phyloP scores from a whole-genome alignment of 2,888 invertebrate genomes.

The Clunio marinus region DNA sequence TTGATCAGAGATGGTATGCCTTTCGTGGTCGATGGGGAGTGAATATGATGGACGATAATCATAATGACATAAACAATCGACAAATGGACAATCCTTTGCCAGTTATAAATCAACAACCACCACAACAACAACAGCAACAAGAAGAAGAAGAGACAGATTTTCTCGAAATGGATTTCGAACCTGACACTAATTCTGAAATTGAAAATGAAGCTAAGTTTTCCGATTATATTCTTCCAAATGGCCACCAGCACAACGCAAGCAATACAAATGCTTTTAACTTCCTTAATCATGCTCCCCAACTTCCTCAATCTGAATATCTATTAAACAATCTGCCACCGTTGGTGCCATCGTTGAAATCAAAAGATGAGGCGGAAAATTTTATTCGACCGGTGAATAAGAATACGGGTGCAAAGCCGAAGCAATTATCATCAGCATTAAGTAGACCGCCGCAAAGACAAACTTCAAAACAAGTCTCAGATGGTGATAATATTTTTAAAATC shows the following conservation, averaged over 20 bases:
- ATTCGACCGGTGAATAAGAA: not conserved
- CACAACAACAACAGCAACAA: slow-evolving; percentile 2
- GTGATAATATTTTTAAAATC: slow-evolving; percentile 24
- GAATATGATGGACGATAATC: slow-evolving; percentile 9
- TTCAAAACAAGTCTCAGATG: not conserved
- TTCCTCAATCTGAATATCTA: not conserved
- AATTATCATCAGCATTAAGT: too few species aligned
- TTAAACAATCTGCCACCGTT: not conserved
- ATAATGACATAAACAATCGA: not conserved
- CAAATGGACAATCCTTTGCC: not conserved
- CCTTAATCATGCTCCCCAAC: too few species aligned
- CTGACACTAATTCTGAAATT: slow-evolving; percentile 50
- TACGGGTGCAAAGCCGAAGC: slow-evolving; percentile 30
- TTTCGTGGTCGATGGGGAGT: slow-evolving; percentile 25
- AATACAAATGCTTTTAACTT: not conserved
- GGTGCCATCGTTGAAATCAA: not conserved
- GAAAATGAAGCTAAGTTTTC: slow-evolving; percentile 43
- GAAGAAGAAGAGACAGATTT: slow-evolving; percentile 51
- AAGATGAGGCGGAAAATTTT: not conserved
- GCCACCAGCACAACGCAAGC: not conserved
- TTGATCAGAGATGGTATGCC: slow-evolving; percentile 16
- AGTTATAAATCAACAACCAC: not conserved
- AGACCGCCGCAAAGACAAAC: not conserved
- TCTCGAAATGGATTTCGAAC: slow-evolving; percentile 52
- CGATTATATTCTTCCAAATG: not conserved